Conservation (phyloP, 2,888 invertebrate genomes). For the Acrobasis repandana region DNA sequence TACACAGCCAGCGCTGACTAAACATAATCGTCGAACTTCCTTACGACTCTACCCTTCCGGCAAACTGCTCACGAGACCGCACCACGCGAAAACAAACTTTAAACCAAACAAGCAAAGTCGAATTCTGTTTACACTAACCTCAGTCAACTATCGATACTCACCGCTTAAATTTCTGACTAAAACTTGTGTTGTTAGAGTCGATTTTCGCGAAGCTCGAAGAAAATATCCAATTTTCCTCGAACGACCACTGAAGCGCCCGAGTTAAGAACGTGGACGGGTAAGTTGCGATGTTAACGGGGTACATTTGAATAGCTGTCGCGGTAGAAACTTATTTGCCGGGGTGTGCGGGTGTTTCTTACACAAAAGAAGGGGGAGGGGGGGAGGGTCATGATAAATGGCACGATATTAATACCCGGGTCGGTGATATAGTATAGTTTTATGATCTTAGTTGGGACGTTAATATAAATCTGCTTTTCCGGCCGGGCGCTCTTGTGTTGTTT, state of each 20-base stretch:
- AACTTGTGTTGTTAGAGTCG: conserved; percentile 38
- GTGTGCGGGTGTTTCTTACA: conserved; percentile 78
- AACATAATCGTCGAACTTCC: conserved; percentile 83
- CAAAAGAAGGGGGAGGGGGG: conserved; percentile 69
- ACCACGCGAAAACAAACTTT: conserved; percentile 54
- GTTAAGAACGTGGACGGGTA: conserved; percentile 77
- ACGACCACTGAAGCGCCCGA: conserved; percentile 76
- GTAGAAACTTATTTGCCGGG: conserved; percentile 75
- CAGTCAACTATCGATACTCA: conserved; percentile 45
- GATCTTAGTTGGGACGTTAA: conserved; percentile 79
- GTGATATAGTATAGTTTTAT: conserved; percentile 78
- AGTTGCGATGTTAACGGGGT: conserved; percentile 76
- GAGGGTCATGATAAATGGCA: conserved; percentile 77
- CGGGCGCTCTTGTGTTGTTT: conserved; percentile 53
- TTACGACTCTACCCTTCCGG: conserved; percentile 82
- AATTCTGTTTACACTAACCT: conserved; percentile 34
- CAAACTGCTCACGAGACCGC: conserved; percentile 50
- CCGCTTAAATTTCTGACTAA: conserved; percentile 47
- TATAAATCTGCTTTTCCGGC: conserved; percentile 78
- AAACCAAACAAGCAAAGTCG: conserved; percentile 48
- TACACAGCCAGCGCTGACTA: conserved; percentile 78
- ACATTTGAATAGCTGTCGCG: conserved; percentile 75
- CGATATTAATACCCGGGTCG: conserved; percentile 76
- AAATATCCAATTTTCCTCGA: conserved; percentile 78
- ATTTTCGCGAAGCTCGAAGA: conserved; percentile 40